Evolutionary conservation across 1,140 invertebrate genomes (phyloP), one percentile per base, ranked within the genome.

Genomic region (Leptopilina clavipes): DNA sequence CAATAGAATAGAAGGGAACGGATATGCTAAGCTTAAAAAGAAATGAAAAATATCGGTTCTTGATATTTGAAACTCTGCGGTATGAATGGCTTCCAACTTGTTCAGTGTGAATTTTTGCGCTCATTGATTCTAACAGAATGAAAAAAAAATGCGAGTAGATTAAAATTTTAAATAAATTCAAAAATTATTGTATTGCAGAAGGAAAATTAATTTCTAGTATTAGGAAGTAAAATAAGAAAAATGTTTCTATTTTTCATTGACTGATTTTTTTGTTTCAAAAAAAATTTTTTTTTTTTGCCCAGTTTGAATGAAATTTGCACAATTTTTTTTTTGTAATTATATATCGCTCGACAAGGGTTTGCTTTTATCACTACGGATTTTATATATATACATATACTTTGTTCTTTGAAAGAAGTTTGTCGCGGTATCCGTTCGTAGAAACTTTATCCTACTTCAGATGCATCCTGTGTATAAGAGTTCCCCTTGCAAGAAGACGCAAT

Each of bases 371-470:
- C 25, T 31, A 31, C 12, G 59, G 22, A 65, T 31, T 7, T 3
- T 31, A 1, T 31, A 31, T 31, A 31, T 31, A 31, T 31, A 31
- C 25, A n/a, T 9, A 59, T 11, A 37, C 59, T 65, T 65, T n/a
- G 22, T 31, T 65, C 59, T 25, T 31, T 65, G 11, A 65, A 65
- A 65, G 25, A 65, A 65, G 59, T 65, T 65, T 65, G 59, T 65
- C 59, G 59, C 25, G 59, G 59, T 31, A 22, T n/a, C 12, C 22
- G 59, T 65, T 65, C 12, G 59, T 14, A 65, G 59, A 65, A 65
- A 65, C 59, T 65, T 65, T 65, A 65, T 65, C 59, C 59, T 65
- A 22, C 59, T 31, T 65, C 59, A 65, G 25, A 65, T 65, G 22
- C 59, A 65, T n/a, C 59, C 22, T 65, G 22, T 65, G 59, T 65